Conservation (phyloP, 1,140 invertebrate genomes). For the Apis dorsata region DNA sequence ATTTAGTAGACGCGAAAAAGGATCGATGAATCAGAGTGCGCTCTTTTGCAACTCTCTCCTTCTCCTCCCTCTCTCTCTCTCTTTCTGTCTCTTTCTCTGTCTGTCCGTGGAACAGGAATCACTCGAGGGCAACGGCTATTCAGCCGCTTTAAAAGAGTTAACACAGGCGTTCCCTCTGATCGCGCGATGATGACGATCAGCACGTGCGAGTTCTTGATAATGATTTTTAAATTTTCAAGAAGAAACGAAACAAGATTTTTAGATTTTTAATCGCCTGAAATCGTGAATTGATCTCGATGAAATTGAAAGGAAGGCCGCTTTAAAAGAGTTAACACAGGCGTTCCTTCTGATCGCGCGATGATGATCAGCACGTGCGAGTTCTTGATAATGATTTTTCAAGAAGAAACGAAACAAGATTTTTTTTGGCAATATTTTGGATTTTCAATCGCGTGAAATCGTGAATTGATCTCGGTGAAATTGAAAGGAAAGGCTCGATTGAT, state of each 20-base stretch:
- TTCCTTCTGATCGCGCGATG: not conserved
- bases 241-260: no score
- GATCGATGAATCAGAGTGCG: not conserved
- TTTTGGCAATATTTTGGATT: not conserved
- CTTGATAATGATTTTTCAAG: no score
- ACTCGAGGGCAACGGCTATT: not conserved
- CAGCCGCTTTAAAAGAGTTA: constrained; percentile 2
- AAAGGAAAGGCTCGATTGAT: constrained; percentile 11
- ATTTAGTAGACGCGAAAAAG: constrained; percentile 9
- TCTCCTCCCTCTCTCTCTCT: no score
- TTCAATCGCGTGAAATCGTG: not conserved
- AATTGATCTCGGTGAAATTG: not conserved
- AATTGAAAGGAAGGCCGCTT: not conserved
- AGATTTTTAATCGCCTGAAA: no score
- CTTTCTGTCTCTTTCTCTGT: no score
- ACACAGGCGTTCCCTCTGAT: not conserved
- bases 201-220: no score
- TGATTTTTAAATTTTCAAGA: no score
- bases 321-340: constrained; percentile 9
- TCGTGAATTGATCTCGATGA: no score
- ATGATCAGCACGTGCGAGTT: not conserved
- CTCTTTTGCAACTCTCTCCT: not conserved
- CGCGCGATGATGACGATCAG: not conserved
- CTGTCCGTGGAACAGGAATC: not conserved
- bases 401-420: no score